phyloP scores from a whole-genome alignment of 2,888 invertebrate species.

The Drosophila kambysellisi region DNA sequence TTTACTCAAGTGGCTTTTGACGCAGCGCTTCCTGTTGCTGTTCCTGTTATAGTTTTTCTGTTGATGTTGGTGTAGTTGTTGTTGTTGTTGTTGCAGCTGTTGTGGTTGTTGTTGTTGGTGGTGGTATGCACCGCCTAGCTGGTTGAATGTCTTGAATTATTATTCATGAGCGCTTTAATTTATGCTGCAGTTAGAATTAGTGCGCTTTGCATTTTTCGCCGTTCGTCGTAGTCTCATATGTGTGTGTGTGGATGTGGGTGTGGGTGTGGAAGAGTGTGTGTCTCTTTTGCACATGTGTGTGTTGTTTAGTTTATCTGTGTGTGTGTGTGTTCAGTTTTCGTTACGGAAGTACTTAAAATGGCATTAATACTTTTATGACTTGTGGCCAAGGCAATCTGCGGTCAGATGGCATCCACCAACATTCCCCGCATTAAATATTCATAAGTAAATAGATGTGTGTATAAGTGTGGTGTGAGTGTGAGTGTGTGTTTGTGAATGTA shows the following conservation, averaged over 20 bases:
- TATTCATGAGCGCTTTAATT: conserved; percentile 78
- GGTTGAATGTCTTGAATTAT: conserved; percentile 74
- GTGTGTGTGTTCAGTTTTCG: conserved; percentile 65
- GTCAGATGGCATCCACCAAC: conserved; percentile 68
- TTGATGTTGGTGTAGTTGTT: conserved; percentile 19
- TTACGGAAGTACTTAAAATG: conserved; percentile 75
- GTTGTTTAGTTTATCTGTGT: conserved; percentile 1
- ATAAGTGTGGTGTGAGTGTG: conserved; percentile 7
- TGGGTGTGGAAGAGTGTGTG: background rate
- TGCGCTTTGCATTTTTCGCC: conserved; percentile 74
- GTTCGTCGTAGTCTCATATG: conserved; percentile 27
- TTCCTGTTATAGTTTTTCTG: conserved; percentile 26
- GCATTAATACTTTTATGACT: conserved; percentile 78
- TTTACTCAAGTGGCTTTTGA: conserved; percentile 71
- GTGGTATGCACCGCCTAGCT: conserved; percentile 16
- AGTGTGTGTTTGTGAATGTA: conserved; percentile 22
- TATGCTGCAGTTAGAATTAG: conserved; percentile 79
- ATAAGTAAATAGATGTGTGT: conserved; percentile 40
- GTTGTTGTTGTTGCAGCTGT: conserved; percentile 1
- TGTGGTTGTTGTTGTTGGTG: conserved; percentile 29
- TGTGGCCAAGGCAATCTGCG: conserved; percentile 75
- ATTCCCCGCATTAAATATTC: conserved; percentile 64
- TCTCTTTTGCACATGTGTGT: conserved; percentile 31
- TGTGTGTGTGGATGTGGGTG: conserved; percentile 7
- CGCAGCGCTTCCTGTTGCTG: conserved; percentile 45